Evolutionary conservation across 2,113 vertebrate species (phyloP).

Genomic region (Phaethon lepturus): DNA sequence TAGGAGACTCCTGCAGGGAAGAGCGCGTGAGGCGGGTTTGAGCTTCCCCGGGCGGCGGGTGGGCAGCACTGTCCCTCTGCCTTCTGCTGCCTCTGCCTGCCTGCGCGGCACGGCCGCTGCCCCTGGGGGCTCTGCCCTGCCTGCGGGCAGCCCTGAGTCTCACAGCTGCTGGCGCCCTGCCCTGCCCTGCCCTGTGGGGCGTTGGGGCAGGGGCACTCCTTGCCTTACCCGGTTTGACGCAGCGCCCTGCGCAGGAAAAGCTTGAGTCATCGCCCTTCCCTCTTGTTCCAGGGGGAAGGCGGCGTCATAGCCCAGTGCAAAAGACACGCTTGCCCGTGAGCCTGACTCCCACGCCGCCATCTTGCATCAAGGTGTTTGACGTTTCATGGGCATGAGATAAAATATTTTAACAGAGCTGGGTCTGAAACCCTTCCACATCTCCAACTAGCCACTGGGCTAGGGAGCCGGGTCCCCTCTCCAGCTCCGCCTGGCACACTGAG

Average conservation of each 20-base stretch:
- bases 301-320: accelerated
- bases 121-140: neutral
- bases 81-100: neutral
- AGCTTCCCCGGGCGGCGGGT: accelerated
- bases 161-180: neutral
- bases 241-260: neutral
- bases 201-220: neutral
- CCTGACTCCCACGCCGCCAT: accelerated
- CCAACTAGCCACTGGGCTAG: neutral
- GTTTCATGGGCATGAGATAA: neutral
- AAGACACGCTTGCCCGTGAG: neutral
- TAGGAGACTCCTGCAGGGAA: neutral
- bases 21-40: neutral
- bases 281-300: neutral
- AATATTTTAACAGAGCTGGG: neutral
- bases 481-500: neutral
- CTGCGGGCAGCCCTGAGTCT: neutral
- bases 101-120: accelerated
- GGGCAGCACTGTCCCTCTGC: neutral
- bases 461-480: accelerated
- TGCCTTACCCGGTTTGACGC: neutral
- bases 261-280: neutral
- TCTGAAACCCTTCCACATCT: neutral
- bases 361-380: neutral
- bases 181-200: neutral